Evolutionary conservation across 37 sponge, comb jelly and placozoan species (phyloP).

Genomic region (Mnemiopsis leidyi): DNA sequence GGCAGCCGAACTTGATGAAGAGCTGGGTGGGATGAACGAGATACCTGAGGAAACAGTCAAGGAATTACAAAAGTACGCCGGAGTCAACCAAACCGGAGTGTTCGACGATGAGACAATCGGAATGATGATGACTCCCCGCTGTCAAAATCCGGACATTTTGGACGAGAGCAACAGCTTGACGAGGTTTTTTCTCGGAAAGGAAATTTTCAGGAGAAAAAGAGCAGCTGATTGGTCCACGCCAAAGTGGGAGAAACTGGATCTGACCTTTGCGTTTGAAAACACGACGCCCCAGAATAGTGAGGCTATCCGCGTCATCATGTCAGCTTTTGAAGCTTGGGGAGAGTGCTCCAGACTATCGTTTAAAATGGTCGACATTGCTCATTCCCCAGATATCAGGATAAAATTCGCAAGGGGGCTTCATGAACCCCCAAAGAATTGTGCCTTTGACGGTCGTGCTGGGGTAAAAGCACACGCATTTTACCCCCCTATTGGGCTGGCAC

Average conservation of each 20-base stretch:
- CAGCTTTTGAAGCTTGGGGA: conserved; percentile 27
- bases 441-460: conserved; percentile 36
- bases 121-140: conserved; percentile 40
- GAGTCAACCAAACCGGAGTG: conserved; percentile 1
- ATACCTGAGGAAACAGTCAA: not conserved
- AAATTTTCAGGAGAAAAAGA: not conserved
- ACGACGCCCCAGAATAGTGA: not conserved
- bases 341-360: not conserved
- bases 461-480: conserved; percentile 48
- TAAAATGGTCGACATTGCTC: not conserved
- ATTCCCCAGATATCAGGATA: conserved; percentile 3
- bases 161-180: not conserved
- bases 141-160: conserved; percentile 26
- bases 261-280: conserved; percentile 29
- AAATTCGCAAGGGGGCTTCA: not conserved
- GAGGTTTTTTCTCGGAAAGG: not conserved
- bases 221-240: not conserved
- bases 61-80: not conserved
- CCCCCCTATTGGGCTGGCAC: conserved; percentile 21
- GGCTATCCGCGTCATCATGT: not conserved
- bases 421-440: conserved; percentile 9
- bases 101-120: conserved; percentile 40
- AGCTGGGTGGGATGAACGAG: not conserved
- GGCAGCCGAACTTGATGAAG: not conserved
- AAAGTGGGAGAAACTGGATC: conserved; percentile 21